These are phyloP conservation scores for Spizaetus ornatus DNA, from an alignment of 2,113 vertebrate species.

Conservation along the genomic window DNA sequence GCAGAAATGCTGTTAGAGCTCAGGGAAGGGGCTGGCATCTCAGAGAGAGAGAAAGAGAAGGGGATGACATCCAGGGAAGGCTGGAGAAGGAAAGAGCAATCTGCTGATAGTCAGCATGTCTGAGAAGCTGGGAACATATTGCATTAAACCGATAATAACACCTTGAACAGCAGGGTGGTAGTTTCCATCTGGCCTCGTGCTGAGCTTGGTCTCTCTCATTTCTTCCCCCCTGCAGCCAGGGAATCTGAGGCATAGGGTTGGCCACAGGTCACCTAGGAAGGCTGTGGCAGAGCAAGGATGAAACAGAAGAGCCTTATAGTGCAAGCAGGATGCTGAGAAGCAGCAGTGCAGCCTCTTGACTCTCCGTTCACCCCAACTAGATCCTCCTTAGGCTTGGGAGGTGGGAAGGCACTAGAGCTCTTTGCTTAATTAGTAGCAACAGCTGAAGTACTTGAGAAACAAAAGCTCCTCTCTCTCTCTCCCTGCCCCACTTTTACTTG, in stretches of 20 bases:
- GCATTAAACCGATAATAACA: background rate
- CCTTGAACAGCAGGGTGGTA: slow-evolving; percentile 14
- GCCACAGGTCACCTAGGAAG: background rate
- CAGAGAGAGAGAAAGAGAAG: background rate
- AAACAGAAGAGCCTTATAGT: background rate
- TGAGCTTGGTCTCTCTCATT: slow-evolving; percentile 3
- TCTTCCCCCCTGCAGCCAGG: background rate
- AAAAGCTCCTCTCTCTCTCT: slow-evolving; percentile 54
- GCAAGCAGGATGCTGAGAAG: background rate
- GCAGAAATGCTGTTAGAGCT: background rate
- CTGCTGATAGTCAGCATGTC: slow-evolving; percentile 13
- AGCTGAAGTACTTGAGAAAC: slow-evolving; percentile 64
- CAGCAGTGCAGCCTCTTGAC: background rate
- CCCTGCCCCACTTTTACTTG: slow-evolving; percentile 55
- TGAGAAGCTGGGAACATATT: slow-evolving; percentile 18
- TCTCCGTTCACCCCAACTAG: background rate
- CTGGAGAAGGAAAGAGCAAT: slow-evolving; percentile 42
- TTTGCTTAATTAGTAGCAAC: slow-evolving; percentile 44
- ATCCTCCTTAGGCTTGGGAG: background rate
- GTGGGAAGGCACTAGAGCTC: slow-evolving; percentile 16
- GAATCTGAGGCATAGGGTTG: background rate
- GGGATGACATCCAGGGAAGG: background rate
- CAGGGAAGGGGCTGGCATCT: background rate
- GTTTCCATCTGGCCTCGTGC: slow-evolving; percentile 2
- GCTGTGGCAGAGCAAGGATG: background rate